A percentile compares a stretch with the other conserved stretches of the same genome.
Evolutionary conservation across 2,888 invertebrate genomes (phyloP).

Genomic region (Rhogogaster chlorosoma): DNA sequence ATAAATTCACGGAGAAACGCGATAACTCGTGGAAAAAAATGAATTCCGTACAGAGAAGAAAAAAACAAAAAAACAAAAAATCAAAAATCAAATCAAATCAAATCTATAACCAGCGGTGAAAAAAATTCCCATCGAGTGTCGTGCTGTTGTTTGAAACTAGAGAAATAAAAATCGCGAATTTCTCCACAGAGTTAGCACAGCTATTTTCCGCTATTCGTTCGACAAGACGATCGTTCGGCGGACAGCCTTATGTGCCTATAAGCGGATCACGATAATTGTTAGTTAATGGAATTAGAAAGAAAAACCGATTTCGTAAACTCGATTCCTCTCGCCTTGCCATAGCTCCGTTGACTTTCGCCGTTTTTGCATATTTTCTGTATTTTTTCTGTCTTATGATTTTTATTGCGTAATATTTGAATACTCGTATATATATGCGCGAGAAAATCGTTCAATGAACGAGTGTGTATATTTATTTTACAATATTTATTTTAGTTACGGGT

Average conservation of each 20-base stretch:
- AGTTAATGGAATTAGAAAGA: neutral
- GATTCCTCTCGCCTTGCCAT: neutral
- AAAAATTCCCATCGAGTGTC: neutral
- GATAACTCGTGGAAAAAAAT: neutral
- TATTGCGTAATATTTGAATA: no score
- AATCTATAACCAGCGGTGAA: neutral
- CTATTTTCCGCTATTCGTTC: neutral
- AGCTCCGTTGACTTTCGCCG: neutral
- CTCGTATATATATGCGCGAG: neutral
- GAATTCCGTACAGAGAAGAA: neutral
- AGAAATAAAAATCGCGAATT: neutral
- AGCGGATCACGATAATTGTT: slow-evolving; percentile 31
- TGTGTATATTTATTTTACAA: neutral
- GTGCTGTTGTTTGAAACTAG: neutral
- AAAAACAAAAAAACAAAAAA: neutral
- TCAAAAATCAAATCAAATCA: no score
- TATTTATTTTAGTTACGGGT: neutral
- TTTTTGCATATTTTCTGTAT: neutral
- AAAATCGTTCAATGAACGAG: neutral
- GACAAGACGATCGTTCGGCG: neutral
- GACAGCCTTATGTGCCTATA: neutral
- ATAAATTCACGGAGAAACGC: neutral
- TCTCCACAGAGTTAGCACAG: neutral
- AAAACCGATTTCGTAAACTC: slow-evolving; percentile 8
- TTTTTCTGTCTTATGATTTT: neutral